phyloP scores from a whole-genome alignment of 2,113 vertebrate genomes.

The Verasper variegatus region DNA sequence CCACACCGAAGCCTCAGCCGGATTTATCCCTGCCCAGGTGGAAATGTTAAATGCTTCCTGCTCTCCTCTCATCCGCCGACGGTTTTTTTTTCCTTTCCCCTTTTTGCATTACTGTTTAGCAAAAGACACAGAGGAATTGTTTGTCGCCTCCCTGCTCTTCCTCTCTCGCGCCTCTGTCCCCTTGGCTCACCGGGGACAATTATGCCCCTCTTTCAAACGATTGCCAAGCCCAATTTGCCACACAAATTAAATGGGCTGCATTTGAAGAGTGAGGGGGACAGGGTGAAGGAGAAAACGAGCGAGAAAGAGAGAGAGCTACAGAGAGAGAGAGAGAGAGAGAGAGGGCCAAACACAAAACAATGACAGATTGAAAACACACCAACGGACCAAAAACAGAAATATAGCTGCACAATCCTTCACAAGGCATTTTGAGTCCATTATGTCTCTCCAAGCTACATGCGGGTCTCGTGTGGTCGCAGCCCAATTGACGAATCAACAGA shows the following conservation, averaged over 20 bases:
- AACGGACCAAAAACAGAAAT: slow-evolving; percentile 26
- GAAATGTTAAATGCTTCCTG: slow-evolving; percentile 16
- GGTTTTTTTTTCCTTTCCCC: slow-evolving; percentile 10
- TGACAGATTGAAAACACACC: slow-evolving; percentile 34
- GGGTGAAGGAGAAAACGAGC: slow-evolving; percentile 54
- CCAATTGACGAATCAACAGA: slow-evolving; percentile 14
- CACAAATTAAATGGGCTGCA: slow-evolving; percentile 74
- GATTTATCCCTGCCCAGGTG: slow-evolving; percentile 47
- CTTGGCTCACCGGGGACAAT: slow-evolving; percentile 73
- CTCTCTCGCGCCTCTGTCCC: slow-evolving; percentile 40
- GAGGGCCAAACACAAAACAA: slow-evolving; percentile 50
- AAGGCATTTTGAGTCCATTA: slow-evolving; percentile 2
- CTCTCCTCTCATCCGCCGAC: slow-evolving; percentile 33
- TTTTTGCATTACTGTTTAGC: slow-evolving; percentile 42
- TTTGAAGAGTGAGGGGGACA: slow-evolving; percentile 59
- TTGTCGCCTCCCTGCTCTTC: slow-evolving; percentile 51
- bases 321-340: not conserved
- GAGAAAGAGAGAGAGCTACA: slow-evolving; percentile 1
- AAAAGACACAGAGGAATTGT: slow-evolving; percentile 58
- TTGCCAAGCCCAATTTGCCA: slow-evolving; percentile 76
- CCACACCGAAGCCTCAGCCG: slow-evolving; percentile 13
- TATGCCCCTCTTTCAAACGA: slow-evolving; percentile 71
- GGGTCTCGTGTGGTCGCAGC: slow-evolving; percentile 1
- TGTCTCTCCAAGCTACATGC: not conserved
- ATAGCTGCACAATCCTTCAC: not conserved